Base-by-base conservation (phyloP, 2,113 vertebrate genomes). In the human (Homo sapiens) region DNA sequence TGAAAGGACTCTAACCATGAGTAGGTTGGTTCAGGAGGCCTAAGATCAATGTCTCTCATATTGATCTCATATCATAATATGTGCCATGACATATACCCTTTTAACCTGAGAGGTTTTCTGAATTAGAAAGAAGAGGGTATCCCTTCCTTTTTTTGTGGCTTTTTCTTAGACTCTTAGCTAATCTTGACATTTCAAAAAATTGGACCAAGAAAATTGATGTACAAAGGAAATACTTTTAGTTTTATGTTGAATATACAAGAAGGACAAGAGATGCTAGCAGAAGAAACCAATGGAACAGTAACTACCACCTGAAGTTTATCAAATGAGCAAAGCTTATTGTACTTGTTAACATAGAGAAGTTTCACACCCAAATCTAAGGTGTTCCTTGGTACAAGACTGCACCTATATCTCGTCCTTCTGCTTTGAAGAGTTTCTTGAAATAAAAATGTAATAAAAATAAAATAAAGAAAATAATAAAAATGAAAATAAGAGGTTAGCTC, bases 381-480 rank as follows among this genome's bases (percentile, higher is more conserved):
- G 35, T 75, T 70, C 35, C 38, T 89, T 43, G 12, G 50, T 87
- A 55, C 30, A 84, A 66, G 80, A 43, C 9, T 96, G 72, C 45
- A 86, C 27, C 52, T 20, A 89, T 94, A 89, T 96, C 90, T 98
- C 96, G 92, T 40, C 57, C n/a, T 97, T 95, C 91, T 87, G 89
- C 95, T 84, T 94, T 73, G 76, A 90, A 84, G 66, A 90, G 94
- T 94, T 94, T 93, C 59, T 91, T 97, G 91, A 97, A 98, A 98
- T 95, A 96, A 94, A 61, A 61, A 61, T 61, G 4, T 27, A 61
- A 61, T 61, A 61, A 61, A 30, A 64, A 64, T 64, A 13, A 64
- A 64, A 30, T 64, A 64, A 64, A 64, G 27, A 52, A 52, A 45
- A 97, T 52, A 98, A 98, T 96, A 96, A 94, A 95, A 98, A 90